A percentile compares a stretch with the other conserved stretches of the same genome.
These are phyloP conservation scores for Drosophila miranda DNA, from an alignment of 1,140 invertebrate genomes.

Conservation along the genomic window DNA sequence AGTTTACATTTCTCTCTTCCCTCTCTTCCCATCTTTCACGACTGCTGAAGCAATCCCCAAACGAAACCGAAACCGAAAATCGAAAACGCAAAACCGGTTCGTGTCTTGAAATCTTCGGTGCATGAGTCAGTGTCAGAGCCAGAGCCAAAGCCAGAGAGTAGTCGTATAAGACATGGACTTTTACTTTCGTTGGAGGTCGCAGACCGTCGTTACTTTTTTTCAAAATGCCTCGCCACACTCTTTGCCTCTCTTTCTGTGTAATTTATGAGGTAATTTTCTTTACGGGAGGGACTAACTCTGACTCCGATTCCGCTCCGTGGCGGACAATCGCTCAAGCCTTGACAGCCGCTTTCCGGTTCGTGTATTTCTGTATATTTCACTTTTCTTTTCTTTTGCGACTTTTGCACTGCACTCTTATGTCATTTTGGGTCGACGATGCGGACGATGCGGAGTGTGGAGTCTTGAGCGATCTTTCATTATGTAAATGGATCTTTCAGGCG, in stretches of 20 bases:
- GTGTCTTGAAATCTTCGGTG: constrained; percentile 60
- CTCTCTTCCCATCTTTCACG: constrained; percentile 13
- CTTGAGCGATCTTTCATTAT: constrained; percentile 35
- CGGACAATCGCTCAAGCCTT: constrained; percentile 61
- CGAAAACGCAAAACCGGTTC: constrained; percentile 37
- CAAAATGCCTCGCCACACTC: constrained; percentile 4
- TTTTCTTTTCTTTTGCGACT: constrained; percentile 38
- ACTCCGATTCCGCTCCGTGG: too few relatives aligned
- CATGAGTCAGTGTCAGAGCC: constrained; percentile 51
- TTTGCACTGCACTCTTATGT: constrained; percentile 60
- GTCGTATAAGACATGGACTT: constrained; percentile 49
- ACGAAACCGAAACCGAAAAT: constrained; percentile 22
- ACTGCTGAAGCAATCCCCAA: constrained; percentile 59
- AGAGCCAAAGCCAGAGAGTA: too few relatives aligned
- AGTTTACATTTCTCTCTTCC: constrained; percentile 55
- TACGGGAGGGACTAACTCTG: constrained; percentile 21
- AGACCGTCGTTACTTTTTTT: constrained; percentile 45
- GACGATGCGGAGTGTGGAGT: constrained; percentile 4
- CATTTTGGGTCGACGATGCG: constrained; percentile 19
- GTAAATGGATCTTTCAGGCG: constrained; percentile 39
- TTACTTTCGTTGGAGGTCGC: constrained; percentile 80
- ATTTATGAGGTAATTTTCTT: constrained; percentile 74
- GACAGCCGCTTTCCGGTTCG: constrained; percentile 64
- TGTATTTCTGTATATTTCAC: constrained; percentile 59
- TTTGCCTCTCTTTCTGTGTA: constrained; percentile 19